phyloP scores from a whole-genome alignment of 2,113 vertebrate genomes.

The Sterna hirundo region DNA sequence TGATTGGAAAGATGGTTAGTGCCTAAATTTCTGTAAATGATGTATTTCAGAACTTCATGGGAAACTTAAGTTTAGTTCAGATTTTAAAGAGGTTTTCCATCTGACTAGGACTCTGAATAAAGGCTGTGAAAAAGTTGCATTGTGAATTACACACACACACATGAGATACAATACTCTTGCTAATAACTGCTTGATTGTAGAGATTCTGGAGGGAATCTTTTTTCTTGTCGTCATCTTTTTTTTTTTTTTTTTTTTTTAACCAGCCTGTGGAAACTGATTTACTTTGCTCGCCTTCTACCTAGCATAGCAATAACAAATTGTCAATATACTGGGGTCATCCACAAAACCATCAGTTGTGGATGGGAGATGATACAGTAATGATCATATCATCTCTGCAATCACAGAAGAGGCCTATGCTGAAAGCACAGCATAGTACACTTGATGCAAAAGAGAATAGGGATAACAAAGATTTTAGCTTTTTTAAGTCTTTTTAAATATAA shows the following conservation, averaged over 20 bases:
- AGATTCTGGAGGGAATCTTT: neutral
- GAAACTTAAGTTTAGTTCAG: neutral
- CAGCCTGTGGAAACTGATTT: neutral
- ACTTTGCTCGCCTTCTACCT: neutral
- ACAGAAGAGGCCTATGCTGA: neutral
- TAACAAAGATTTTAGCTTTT: neutral
- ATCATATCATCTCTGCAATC: neutral
- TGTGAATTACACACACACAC: neutral
- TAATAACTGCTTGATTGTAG: neutral
- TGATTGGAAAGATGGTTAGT: constrained; percentile 99
- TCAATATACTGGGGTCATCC: neutral
- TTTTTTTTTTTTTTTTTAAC: neutral
- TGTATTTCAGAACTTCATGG: neutral
- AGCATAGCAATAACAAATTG: neutral
- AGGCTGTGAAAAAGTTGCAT: neutral
- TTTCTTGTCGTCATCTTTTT: neutral
- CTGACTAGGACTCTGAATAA: neutral
- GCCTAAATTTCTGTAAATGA: neutral
- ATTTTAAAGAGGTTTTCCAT: neutral
- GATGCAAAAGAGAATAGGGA: neutral
- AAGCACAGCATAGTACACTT: neutral
- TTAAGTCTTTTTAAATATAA: neutral
- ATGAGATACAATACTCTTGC: neutral
- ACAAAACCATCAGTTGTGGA: neutral
- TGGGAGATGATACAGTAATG: neutral